A percentile compares a stretch with the other conserved stretches of the same genome.
Evolutionary conservation across 2,888 invertebrate genomes (phyloP).

Genomic region (Taphrorychus bicolor): DNA sequence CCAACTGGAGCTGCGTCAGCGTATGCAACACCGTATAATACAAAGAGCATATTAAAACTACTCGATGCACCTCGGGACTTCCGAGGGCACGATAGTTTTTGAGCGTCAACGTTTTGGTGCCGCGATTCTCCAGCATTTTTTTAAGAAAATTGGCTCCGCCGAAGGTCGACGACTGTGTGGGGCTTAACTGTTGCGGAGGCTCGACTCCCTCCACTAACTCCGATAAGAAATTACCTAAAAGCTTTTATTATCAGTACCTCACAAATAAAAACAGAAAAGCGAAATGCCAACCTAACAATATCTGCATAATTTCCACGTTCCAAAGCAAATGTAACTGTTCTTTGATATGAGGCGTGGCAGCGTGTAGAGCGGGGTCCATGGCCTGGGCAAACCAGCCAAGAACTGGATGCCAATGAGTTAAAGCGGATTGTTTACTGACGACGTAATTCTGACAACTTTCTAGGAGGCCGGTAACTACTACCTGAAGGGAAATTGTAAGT

Average conservation of each 20-base stretch:
- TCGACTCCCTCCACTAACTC: conserved; percentile 48
- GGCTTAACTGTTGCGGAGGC: conserved; percentile 51
- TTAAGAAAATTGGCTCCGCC: conserved; percentile 64
- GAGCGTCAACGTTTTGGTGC: conserved; percentile 67
- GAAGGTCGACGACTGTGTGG: conserved; percentile 57
- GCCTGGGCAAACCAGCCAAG: conserved; percentile 90
- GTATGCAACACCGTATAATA: conserved; percentile 92
- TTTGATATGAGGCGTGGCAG: conserved; percentile 64
- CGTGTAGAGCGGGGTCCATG: conserved; percentile 64
- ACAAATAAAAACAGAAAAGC: background rate
- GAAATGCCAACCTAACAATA: conserved; percentile 62
- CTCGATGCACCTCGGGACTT: conserved; percentile 80
- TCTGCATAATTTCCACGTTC: conserved; percentile 64
- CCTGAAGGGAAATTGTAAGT: too few species aligned
- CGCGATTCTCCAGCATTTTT: conserved; percentile 67
- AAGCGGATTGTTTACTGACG: conserved; percentile 87
- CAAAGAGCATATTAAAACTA: conserved; percentile 88
- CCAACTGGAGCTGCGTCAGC: conserved; percentile 87
- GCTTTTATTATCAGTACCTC: background rate
- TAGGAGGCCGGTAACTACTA: conserved; percentile 83
- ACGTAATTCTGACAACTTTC: conserved; percentile 92
- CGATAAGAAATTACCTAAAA: conserved; percentile 58
- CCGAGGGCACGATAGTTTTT: conserved; percentile 79
- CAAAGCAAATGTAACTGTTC: conserved; percentile 64
- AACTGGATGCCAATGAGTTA: conserved; percentile 97